These are phyloP conservation scores for Diacarnus erythraeanus DNA, from an alignment of 37 sponge, comb jelly and placozoan species.

Conservation along the genomic window DNA sequence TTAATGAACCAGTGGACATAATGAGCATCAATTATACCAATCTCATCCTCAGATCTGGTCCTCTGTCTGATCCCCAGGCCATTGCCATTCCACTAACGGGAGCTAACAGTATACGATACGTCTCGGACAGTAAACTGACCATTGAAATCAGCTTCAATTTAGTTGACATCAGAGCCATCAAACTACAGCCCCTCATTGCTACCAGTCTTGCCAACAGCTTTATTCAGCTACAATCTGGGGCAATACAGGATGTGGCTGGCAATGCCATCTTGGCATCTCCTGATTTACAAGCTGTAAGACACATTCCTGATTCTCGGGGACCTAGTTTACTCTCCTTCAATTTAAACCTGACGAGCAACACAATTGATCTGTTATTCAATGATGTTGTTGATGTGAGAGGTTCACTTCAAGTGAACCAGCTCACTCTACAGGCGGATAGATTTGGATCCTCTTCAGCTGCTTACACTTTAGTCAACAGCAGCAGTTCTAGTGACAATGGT, in stretches of 20 bases:
- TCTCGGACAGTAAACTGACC: constrained; percentile 13
- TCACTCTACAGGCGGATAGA: constrained; percentile 63
- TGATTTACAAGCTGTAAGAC: constrained; percentile 10
- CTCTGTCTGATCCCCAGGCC: constrained; percentile 26
- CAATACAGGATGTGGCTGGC: constrained; percentile 53
- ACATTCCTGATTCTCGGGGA: constrained; percentile 36
- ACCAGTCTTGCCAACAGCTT: constrained; percentile 37
- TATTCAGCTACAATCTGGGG: constrained; percentile 35
- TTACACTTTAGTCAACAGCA: constrained; percentile 52
- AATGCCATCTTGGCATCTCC: constrained; percentile 18
- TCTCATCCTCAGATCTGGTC: constrained; percentile 38
- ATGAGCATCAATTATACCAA: constrained; percentile 22
- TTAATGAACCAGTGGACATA: constrained; percentile 76
- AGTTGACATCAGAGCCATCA: constrained; percentile 53
- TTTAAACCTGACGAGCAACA: constrained; percentile 65
- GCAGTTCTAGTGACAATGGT: constrained; percentile 35
- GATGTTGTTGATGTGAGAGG: constrained; percentile 54
- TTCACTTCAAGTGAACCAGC: constrained; percentile 31
- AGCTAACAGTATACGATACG: constrained; percentile 23
- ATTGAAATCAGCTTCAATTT: constrained; percentile 43
- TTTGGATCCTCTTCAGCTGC: constrained; percentile 11
- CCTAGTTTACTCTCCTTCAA: constrained; percentile 55
- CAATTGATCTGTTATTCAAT: constrained; percentile 58
- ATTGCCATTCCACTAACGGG: constrained; percentile 43
- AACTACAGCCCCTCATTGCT: constrained; percentile 29